Base-by-base conservation (phyloP, 2,113 vertebrate species). In the Sterna hirundo region DNA sequence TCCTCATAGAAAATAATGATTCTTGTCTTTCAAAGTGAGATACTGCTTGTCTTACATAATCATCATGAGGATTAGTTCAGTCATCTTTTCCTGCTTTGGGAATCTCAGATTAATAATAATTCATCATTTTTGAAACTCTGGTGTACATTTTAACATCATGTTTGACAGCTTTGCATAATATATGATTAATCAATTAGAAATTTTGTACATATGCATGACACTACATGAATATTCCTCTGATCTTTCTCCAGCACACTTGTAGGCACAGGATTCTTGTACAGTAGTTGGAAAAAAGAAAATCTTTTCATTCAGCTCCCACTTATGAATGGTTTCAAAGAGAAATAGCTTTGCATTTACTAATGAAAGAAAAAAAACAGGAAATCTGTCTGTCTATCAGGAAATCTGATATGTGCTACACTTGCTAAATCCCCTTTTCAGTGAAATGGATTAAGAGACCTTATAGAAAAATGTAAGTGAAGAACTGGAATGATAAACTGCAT, bases 141-240 rank as follows among this genome's bases (percentile, higher is more conserved):
- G 34, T 49, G 49, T 93, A 91, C 19, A 85, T 74, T 94, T 95
- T 77, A 90, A 94, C 95, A 95, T 7, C 30, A 51, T 77, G 26
- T 77, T 94, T 97, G 94, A 91, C 91, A 89, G 25, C 46, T 58
- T 94, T 89, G 66, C 32, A 74, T 79, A 94, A 94, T 47, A 27
- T 79, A 62, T 84, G 86, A 87, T 92, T 96, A 91, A 95, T 87
- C 89, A 94, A 94, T 96, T 95, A 93, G 88, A 94, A 94, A 83
- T 94, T 93, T 82, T 93, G 81, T 91, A 92, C 54, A 42, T 89
- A 84, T 91, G 77, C 96, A 95, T 91, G 94, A 83, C 91, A 93
- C 49, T 65, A 68, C 81, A 34, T 51, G 84, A 84, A 77, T 89
- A 91, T 93, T 95, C 62, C 88, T 96, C 92, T 96, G 91, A 97